phyloP scores from a whole-genome alignment of 2,797 vertebrate genomes.

The Craterocephalus amniculus region DNA sequence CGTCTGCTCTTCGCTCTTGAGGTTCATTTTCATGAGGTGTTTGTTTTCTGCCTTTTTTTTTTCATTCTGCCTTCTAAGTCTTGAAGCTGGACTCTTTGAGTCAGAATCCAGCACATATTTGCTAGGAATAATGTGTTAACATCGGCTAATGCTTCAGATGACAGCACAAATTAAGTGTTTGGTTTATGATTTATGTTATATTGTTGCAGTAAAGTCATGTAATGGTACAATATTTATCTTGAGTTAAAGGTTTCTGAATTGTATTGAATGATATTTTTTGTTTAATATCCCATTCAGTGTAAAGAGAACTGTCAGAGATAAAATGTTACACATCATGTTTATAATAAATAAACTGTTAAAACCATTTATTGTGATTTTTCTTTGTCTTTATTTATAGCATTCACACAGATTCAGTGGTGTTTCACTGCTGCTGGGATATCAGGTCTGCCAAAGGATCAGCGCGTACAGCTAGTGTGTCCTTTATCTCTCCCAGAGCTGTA shows the following conservation, averaged over 20 bases:
- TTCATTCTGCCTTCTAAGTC: constrained; percentile 29
- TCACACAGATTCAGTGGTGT: not conserved
- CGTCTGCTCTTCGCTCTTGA: not conserved
- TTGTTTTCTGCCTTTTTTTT: constrained; percentile 25
- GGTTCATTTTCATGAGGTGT: constrained; percentile 5
- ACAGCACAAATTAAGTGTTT: constrained; percentile 1
- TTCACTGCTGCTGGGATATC: constrained; percentile 17
- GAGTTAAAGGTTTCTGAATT: constrained; percentile 29
- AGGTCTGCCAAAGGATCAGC: constrained; percentile 39
- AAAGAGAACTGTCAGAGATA: constrained; percentile 31
- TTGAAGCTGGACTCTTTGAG: constrained; percentile 19
- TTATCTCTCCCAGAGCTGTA: constrained; percentile 76
- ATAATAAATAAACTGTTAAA: constrained; percentile 51
- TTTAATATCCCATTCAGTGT: constrained; percentile 36
- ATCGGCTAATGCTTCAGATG: constrained; percentile 11
- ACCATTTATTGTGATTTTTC: not conserved
- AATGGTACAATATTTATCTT: constrained; percentile 14
- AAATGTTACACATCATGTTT: constrained; percentile 42
- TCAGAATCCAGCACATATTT: constrained; percentile 16
- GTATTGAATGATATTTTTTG: constrained; percentile 44
- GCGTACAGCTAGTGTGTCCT: constrained; percentile 62
- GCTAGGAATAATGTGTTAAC: constrained; percentile 2
- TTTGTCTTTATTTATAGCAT: not conserved
- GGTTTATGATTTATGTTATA: constrained; percentile 11
- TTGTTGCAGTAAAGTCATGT: constrained; percentile 20